Conservation (phyloP, 2,797 vertebrate genomes). For the Chrosomus eos region DNA sequence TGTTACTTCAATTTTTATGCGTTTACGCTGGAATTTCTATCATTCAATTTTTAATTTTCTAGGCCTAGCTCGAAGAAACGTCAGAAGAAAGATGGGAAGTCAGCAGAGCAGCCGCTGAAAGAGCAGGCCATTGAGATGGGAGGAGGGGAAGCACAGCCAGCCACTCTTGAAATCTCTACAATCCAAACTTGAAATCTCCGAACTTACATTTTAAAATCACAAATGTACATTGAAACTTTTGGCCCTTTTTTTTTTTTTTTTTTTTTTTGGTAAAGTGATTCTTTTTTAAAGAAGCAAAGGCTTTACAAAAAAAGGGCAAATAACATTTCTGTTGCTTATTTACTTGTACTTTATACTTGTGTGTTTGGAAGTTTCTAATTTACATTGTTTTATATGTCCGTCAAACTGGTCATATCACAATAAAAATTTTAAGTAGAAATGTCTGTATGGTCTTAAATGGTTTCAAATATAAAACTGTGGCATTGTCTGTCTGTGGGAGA, state of each 20-base stretch:
- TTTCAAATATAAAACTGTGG: neutral
- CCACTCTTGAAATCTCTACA: neutral
- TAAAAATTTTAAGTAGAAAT: neutral
- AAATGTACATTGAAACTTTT: slow-evolving; percentile 13
- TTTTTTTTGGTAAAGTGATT: neutral
- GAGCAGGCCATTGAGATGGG: slow-evolving; percentile 61
- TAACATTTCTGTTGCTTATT: slow-evolving; percentile 5
- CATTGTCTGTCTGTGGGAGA: neutral
- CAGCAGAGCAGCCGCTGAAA: slow-evolving; percentile 60
- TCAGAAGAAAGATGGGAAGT: slow-evolving; percentile 49
- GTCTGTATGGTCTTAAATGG: neutral
- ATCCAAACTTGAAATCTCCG: neutral
- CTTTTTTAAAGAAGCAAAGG: neutral
- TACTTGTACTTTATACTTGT: slow-evolving; percentile 13
- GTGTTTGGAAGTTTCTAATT: neutral
- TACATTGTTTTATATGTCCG: neutral
- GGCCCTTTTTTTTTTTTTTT: neutral
- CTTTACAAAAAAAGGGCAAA: neutral
- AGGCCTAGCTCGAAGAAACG: slow-evolving; percentile 68
- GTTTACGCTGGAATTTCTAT: neutral
- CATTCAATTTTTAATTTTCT: slow-evolving; percentile 24
- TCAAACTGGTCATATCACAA: neutral
- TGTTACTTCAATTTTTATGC: neutral
- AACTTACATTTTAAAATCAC: neutral
- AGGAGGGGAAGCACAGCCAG: slow-evolving; percentile 16